phyloP scores from a whole-genome alignment of 2,113 vertebrate genomes.

The Cacatua alba region DNA sequence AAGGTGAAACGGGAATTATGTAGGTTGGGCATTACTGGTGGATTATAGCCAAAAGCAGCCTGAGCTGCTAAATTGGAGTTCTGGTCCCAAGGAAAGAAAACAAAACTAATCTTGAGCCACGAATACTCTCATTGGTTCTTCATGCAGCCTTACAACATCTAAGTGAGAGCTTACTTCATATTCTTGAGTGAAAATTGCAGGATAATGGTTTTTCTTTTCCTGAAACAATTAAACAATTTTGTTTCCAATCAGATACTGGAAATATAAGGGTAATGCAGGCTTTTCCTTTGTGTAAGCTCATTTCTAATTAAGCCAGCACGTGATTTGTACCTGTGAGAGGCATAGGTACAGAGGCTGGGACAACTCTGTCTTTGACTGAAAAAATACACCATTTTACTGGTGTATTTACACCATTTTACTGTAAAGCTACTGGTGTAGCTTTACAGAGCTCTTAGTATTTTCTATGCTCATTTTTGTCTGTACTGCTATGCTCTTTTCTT shows the following conservation, averaged over 20 bases:
- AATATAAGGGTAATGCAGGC: neutral
- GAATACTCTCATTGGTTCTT: neutral
- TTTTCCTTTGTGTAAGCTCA: neutral
- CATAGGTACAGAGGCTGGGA: neutral
- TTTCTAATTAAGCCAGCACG: neutral
- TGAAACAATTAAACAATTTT: neutral
- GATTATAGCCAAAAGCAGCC: neutral
- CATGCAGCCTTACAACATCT: neutral
- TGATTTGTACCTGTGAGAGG: neutral
- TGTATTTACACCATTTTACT: no score
- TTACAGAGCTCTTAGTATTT: neutral
- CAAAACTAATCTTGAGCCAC: neutral
- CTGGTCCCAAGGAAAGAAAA: neutral
- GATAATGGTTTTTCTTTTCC: neutral
- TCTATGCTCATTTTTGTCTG: neutral
- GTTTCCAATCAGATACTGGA: neutral
- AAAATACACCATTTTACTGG: neutral
- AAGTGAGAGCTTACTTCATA: neutral
- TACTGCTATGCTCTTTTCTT: neutral
- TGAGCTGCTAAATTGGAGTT: neutral
- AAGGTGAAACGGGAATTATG: neutral
- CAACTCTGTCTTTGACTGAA: neutral
- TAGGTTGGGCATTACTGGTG: neutral
- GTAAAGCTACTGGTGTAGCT: neutral
- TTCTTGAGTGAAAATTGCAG: neutral